phyloP scores from a whole-genome alignment of 2,888 invertebrate genomes.

The Helicoverpa assulta region DNA sequence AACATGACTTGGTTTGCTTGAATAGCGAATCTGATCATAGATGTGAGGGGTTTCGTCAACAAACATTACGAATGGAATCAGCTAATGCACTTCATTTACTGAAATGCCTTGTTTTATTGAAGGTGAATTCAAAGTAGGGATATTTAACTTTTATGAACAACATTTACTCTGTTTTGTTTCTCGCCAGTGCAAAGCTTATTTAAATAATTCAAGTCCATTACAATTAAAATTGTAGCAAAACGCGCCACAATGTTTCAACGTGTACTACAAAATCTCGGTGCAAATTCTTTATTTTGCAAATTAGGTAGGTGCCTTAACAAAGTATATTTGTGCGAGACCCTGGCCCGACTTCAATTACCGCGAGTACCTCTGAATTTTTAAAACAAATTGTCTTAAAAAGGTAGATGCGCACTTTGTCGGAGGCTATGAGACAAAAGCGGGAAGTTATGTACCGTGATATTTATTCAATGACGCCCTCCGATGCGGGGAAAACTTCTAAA shows the following conservation, averaged over 20 bases:
- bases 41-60: neutral
- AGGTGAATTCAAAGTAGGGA: neutral
- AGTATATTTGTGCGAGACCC: constrained; percentile 47
- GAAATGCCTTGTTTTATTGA: constrained; percentile 4
- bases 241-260: constrained; percentile 1
- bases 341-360: constrained; percentile 58
- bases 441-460: constrained; percentile 69
- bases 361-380: constrained; percentile 60
- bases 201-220: constrained; percentile 42
- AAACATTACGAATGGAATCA: neutral
- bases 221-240: constrained; percentile 48
- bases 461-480: constrained; percentile 65
- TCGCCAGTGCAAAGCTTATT: constrained; percentile 12
- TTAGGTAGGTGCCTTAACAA: constrained; percentile 48
- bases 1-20: constrained; percentile 31
- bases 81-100: neutral
- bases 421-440: constrained; percentile 56
- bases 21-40: constrained; percentile 23
- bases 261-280: constrained; percentile 23
- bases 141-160: constrained; percentile 17
- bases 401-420: constrained; percentile 54
- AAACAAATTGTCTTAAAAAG: constrained; percentile 61
- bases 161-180: constrained; percentile 23
- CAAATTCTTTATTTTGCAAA: constrained; percentile 45
- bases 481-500: constrained; percentile 52